Evolutionary conservation across 2,888 invertebrate species (phyloP).

Genomic region (Pherbina coryleti): DNA sequence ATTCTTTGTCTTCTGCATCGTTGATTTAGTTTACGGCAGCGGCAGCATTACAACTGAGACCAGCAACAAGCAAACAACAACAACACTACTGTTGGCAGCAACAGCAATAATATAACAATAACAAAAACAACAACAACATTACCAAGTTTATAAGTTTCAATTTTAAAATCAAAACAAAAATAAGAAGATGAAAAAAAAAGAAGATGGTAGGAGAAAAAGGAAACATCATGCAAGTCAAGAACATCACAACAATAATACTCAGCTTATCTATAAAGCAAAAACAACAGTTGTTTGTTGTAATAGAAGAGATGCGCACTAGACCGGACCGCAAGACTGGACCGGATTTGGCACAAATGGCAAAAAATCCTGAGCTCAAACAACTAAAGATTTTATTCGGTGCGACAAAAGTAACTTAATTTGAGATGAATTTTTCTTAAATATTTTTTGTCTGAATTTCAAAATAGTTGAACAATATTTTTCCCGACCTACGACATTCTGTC

Average conservation of each 20-base stretch:
- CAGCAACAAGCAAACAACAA: neutral
- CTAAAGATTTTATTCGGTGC: too few relatives aligned
- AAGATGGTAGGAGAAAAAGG: neutral
- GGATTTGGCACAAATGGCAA: neutral
- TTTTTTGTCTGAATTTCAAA: too few relatives aligned
- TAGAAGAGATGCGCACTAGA: neutral
- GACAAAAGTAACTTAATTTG: too few relatives aligned
- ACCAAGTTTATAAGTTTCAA: neutral
- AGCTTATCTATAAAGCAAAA: too few relatives aligned
- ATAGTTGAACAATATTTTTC: too few relatives aligned
- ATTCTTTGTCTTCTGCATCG: neutral
- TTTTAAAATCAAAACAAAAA: slow-evolving; percentile 3
- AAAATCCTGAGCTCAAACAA: neutral
- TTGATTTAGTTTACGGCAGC: neutral
- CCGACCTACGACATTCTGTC: too few relatives aligned
- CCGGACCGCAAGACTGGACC: neutral
- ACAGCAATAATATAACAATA: neutral
- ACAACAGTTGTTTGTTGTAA: too few relatives aligned
- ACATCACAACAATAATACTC: neutral
- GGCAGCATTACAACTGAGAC: neutral
- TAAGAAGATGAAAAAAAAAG: neutral
- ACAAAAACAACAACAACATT: neutral
- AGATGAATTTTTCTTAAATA: too few relatives aligned
- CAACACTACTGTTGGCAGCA: neutral
- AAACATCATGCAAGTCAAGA: neutral